phyloP scores from a whole-genome alignment of 2,888 invertebrate species.

The Chaetogeoica ovagalla region DNA sequence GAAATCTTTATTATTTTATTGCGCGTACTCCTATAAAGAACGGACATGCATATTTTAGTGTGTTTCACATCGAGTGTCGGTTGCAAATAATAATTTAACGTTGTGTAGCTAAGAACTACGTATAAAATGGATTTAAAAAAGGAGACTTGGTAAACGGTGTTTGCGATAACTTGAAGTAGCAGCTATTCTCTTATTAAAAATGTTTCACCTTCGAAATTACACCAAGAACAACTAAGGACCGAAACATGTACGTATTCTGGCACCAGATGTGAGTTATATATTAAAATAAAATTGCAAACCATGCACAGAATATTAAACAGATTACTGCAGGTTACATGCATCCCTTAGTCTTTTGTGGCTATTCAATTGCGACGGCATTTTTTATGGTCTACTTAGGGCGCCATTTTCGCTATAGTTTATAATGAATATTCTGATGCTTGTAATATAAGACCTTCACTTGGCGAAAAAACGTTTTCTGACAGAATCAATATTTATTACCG shows the following conservation, averaged over 20 bases:
- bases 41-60: not conserved
- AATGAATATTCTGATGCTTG: not conserved
- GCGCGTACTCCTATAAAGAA: not conserved
- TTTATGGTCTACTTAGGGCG: constrained; percentile 30
- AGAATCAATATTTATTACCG: too few relatives aligned
- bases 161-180: not conserved
- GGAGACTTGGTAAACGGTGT: not conserved
- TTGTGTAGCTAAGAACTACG: not conserved
- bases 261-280: constrained; percentile 51
- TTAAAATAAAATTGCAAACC: constrained; percentile 47
- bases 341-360: constrained; percentile 32
- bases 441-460: not conserved
- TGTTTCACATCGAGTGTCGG: not conserved
- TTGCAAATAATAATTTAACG: constrained; percentile 1
- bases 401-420: not conserved
- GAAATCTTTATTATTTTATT: not conserved
- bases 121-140: not conserved
- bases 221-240: constrained; percentile 9
- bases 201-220: constrained; percentile 48
- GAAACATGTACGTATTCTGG: constrained; percentile 35
- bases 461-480: too few relatives aligned
- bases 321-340: constrained; percentile 41
- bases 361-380: constrained; percentile 26
- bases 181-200: constrained; percentile 52
- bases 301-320: constrained; percentile 50